A percentile compares a stretch with the other conserved stretches of the same genome.
phyloP scores from a whole-genome alignment of 2,888 invertebrate genomes.

The Sceliomorpha sp. region DNA sequence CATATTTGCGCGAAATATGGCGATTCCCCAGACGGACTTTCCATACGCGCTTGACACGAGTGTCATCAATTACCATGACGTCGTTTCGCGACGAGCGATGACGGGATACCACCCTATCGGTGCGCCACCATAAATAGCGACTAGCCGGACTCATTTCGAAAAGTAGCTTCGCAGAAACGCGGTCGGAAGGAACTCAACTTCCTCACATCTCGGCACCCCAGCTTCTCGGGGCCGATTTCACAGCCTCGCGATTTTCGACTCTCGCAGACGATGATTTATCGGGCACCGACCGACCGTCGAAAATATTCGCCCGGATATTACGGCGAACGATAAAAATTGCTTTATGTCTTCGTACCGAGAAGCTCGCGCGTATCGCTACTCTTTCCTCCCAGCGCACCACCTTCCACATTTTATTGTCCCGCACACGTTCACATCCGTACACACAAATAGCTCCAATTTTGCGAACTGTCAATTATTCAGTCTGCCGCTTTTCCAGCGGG shows the following conservation, averaged over 20 bases:
- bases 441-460: constrained; percentile 23
- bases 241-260: constrained; percentile 16
- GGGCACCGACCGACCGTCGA: not conserved
- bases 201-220: not conserved
- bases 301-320: constrained; percentile 6
- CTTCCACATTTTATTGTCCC: constrained; percentile 23
- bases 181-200: too few relatives aligned
- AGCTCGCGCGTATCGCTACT: not conserved
- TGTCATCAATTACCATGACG: constrained; percentile 50
- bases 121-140: constrained; percentile 32
- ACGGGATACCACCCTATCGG: constrained; percentile 22
- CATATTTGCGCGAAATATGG: constrained; percentile 5
- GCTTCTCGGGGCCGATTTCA: constrained; percentile 26
- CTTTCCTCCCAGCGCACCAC: constrained; percentile 1
- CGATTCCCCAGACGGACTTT: constrained; percentile 12
- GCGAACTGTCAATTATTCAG: constrained; percentile 45
- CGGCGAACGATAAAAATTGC: constrained; percentile 17
- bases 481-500: constrained; percentile 40
- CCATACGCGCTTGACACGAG: constrained; percentile 29
- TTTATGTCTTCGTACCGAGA: constrained; percentile 4
- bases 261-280: constrained; percentile 9
- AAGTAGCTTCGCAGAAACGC: not conserved
- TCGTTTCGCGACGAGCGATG: constrained; percentile 45
- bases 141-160: constrained; percentile 29
- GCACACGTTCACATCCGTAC: constrained; percentile 2